Percentiles rank a stretch among this genome's conserved stretches.
Conservation (phyloP, 2,888 invertebrate species). For the Miltochrista miniata region DNA sequence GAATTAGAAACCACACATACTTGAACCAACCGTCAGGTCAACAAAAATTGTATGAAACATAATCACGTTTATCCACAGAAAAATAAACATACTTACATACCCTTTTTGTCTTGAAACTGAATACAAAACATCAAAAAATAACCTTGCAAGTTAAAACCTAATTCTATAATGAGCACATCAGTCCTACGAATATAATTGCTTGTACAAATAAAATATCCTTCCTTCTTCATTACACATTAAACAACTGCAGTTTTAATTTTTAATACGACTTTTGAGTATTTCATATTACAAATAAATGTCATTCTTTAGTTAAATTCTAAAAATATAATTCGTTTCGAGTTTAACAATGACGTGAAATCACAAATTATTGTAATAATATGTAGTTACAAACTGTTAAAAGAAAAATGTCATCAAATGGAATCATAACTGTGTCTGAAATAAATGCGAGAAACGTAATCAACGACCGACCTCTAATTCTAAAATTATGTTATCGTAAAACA, state of each 20-base stretch:
- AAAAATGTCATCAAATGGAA: slow-evolving; percentile 10
- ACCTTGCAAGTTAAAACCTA: not conserved
- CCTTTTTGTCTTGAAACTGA: too few relatives aligned
- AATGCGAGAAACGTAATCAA: slow-evolving; percentile 25
- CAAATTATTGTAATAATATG: not conserved
- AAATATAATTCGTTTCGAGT: slow-evolving; percentile 3
- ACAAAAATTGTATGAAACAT: too few relatives aligned
- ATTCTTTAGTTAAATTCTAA: slow-evolving; percentile 11
- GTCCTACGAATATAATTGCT: slow-evolving; percentile 3
- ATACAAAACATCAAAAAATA: not conserved
- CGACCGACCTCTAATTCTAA: slow-evolving; percentile 25
- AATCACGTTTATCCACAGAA: too few relatives aligned
- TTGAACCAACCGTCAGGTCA: too few relatives aligned
- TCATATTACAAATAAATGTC: slow-evolving; percentile 12
- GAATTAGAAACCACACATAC: too few relatives aligned
- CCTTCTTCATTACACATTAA: not conserved
- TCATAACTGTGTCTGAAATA: slow-evolving; percentile 13
- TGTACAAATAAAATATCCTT: not conserved
- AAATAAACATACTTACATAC: too few relatives aligned
- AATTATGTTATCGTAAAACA: slow-evolving; percentile 34
- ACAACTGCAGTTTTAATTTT: not conserved
- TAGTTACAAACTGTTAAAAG: not conserved
- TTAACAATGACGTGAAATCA: not conserved
- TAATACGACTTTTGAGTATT: slow-evolving; percentile 21
- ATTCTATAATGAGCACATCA: not conserved